Base-by-base conservation (phyloP, 2,888 invertebrate species). In the Meta bourneti region DNA sequence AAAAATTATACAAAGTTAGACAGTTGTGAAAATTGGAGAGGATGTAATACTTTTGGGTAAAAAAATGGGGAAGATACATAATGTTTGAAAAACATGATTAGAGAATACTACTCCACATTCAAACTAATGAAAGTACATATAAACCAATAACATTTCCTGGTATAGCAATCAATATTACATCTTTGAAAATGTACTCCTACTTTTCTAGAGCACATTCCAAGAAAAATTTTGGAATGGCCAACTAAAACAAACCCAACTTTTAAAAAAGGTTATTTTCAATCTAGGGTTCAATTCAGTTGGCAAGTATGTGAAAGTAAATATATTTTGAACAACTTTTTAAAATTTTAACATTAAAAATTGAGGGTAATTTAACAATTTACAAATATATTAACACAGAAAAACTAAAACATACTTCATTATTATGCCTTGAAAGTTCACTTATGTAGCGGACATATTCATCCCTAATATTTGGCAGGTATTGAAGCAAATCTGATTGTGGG, bases 401-500 rank as follows among this genome's bases (percentile, higher is more conserved):
- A 61, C 11, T 16, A 16, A 61, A 6, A 54, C 93, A 93, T 82
- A 96, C 96, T 95, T 96, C 96, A 94, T 96, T 96, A 92, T 98
- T 98, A 94, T 98, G 98, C 93, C 98, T 96, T 0, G 99, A 98
- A 92, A 99, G 95, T 95, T 99, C 99, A 11, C 98, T 98, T 93
- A 99, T 99, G 94, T 98, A 99, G 94, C 98, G 98, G 93, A 99
- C 98, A 95, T 99, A 99, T 95, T 99, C 98, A 94, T 99, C 98
- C 49, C 99, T 96, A 93, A 99, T 99, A 94, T 97, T 97, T 52
- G 78, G 98, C 94, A 99, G 96, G 95, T 98, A 98, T 11, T 98
- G 98, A 97, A 98, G 98, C 93, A 99, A 96, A 95, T 99, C 98
- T 0, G 98, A 98, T 94, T 98, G 98, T 0, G 98, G 98, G 83